phyloP scores from a whole-genome alignment of 2,888 invertebrate genomes.

The Pyrochroa serraticornis region DNA sequence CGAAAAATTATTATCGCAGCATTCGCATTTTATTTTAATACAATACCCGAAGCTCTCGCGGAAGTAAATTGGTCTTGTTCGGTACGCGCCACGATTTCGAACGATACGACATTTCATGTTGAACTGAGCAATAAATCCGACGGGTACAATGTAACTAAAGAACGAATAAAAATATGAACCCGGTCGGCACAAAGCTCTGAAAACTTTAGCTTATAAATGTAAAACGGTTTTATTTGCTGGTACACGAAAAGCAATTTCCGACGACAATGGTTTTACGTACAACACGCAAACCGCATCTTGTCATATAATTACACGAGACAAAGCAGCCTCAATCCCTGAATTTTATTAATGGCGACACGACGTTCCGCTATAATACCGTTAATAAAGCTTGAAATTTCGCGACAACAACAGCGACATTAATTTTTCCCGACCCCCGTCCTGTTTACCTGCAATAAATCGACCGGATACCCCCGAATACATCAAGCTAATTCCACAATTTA shows the following conservation, averaged over 20 bases:
- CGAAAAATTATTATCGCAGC: neutral
- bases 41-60: neutral
- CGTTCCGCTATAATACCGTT: neutral
- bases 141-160: neutral
- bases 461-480: constrained; percentile 1
- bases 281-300: neutral
- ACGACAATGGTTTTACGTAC: too few species aligned
- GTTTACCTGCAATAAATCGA: constrained; percentile 16
- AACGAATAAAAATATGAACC: constrained; percentile 1
- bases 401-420: too few species aligned
- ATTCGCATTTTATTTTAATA: neutral
- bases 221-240: neutral
- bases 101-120: neutral
- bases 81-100: neutral
- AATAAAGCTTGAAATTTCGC: neutral
- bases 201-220: neutral
- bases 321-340: neutral
- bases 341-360: neutral
- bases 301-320: neutral
- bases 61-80: constrained; percentile 3
- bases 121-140: constrained; percentile 3
- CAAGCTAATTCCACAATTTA: constrained; percentile 11
- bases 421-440: neutral
- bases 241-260: too few species aligned
- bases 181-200: neutral